phyloP scores from a whole-genome alignment of 64 coral and sea anemone species.

The Cladopsammia gracilis region DNA sequence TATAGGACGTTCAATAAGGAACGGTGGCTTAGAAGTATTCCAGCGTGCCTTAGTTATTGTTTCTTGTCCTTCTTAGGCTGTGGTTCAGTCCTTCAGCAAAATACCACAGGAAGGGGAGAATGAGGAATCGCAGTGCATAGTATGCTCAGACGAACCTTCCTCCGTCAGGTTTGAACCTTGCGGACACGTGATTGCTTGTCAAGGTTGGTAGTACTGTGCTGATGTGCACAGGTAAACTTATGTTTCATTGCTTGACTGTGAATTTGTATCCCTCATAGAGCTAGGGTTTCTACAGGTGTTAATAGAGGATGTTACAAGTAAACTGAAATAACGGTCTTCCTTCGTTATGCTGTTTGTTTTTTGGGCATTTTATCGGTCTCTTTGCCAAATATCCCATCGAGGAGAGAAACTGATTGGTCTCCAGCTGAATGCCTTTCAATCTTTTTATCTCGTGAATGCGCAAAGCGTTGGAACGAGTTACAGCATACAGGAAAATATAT shows the following conservation, averaged over 20 bases:
- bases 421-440: too few relatives aligned
- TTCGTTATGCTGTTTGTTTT: too few relatives aligned
- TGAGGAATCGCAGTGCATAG: slow-evolving; percentile 31
- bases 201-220: slow-evolving; percentile 18
- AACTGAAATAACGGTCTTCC: too few relatives aligned
- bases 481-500: too few relatives aligned
- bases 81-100: slow-evolving; percentile 24
- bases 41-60: neutral
- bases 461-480: neutral
- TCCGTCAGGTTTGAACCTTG: slow-evolving; percentile 71
- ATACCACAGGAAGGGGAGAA: slow-evolving; percentile 4
- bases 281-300: too few relatives aligned
- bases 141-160: slow-evolving; percentile 64
- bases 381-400: too few relatives aligned
- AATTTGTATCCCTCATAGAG: neutral
- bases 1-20: too few relatives aligned
- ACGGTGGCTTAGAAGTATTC: too few relatives aligned
- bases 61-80: neutral
- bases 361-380: too few relatives aligned
- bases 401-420: too few relatives aligned
- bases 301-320: too few relatives aligned
- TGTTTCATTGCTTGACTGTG: neutral
- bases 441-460: neutral
- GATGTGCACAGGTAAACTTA: neutral
- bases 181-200: slow-evolving; percentile 50